A percentile compares a stretch with the other conserved stretches of the same genome.
Evolutionary conservation across 2,797 vertebrate genomes (phyloP).

Genomic region (Propithecus deckenii): DNA sequence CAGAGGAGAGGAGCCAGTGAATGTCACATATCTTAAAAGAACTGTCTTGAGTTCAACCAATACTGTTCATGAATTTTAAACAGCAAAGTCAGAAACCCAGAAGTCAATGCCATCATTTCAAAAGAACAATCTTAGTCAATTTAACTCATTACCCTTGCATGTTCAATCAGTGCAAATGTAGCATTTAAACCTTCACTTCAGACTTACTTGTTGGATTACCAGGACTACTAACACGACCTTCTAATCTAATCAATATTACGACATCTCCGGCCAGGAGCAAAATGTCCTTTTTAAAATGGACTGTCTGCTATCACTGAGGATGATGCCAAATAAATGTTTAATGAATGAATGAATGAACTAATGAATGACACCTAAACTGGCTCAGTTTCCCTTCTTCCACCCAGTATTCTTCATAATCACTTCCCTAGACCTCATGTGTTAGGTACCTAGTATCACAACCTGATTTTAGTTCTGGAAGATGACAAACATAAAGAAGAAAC

Average conservation of each 20-base stretch:
- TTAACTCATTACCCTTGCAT: slow-evolving; percentile 11
- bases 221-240: neutral
- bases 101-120: neutral
- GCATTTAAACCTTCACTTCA: neutral
- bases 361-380: neutral
- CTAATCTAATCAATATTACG: neutral
- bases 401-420: neutral
- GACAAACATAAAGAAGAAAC: neutral
- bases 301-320: neutral
- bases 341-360: neutral
- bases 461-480: neutral
- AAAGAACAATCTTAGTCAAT: neutral
- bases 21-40: neutral
- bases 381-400: neutral
- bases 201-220: neutral
- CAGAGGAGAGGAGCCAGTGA: neutral
- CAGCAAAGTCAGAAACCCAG: neutral
- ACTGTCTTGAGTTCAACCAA: neutral
- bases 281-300: neutral
- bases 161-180: neutral
- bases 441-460: neutral
- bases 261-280: neutral
- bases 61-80: neutral
- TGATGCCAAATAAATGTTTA: neutral
- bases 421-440: neutral